phyloP scores from a whole-genome alignment of 1,140 invertebrate species.

The Drosophila burlai region DNA sequence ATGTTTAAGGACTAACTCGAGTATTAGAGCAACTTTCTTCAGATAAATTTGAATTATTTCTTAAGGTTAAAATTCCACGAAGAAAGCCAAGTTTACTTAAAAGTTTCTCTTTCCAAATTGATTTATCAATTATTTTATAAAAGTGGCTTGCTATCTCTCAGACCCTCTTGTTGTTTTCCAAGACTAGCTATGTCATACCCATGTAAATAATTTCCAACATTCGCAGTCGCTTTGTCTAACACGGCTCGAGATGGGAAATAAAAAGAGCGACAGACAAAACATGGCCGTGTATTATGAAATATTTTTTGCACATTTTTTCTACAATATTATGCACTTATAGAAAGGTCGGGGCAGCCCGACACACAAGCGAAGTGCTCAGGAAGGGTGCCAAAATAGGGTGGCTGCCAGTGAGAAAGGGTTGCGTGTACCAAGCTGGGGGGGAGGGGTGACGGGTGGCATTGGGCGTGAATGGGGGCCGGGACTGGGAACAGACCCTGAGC shows the following conservation, averaged over 20 bases:
- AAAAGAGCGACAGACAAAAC: slow-evolving; percentile 52
- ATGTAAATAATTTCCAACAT: slow-evolving; percentile 40
- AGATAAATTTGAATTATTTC: not conserved
- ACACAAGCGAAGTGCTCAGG: slow-evolving; percentile 11
- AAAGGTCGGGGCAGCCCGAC: slow-evolving; percentile 30
- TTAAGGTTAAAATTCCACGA: not conserved
- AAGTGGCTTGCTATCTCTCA: not conserved
- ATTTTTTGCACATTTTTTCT: slow-evolving; percentile 48
- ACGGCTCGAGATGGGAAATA: slow-evolving; percentile 26
- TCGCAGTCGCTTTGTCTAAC: slow-evolving; percentile 47
- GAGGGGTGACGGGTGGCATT: not conserved
- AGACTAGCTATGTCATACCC: slow-evolving; percentile 16
- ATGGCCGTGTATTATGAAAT: slow-evolving; percentile 58
- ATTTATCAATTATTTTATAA: not conserved
- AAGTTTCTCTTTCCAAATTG: not conserved
- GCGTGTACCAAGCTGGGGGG: slow-evolving; percentile 20
- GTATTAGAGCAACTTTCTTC: not conserved
- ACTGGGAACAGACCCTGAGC: slow-evolving; percentile 39
- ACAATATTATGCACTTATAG: slow-evolving; percentile 76
- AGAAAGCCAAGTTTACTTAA: not conserved
- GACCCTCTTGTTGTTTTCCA: slow-evolving; percentile 14
- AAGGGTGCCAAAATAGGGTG: slow-evolving; percentile 16
- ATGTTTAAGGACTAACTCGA: not conserved
- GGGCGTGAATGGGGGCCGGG: not conserved
- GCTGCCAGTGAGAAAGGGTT: slow-evolving; percentile 40